phyloP scores from a whole-genome alignment of 2,888 invertebrate genomes.

The Eristalis intricaria region DNA sequence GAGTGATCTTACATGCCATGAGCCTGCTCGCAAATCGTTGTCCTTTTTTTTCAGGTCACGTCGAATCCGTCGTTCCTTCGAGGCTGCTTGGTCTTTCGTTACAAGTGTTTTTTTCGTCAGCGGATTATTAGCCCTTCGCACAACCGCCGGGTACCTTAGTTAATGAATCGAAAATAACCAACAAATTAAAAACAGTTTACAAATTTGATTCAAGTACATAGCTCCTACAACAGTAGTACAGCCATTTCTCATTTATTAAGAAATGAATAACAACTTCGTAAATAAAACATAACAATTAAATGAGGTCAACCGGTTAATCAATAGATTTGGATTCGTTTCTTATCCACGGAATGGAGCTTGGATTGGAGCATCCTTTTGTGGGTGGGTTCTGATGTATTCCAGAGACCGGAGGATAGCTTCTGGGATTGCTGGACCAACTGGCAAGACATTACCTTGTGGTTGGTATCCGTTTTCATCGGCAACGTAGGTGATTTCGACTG shows the following conservation, averaged over 20 bases:
- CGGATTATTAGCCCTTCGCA: too few relatives aligned
- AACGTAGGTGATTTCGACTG: conserved; percentile 81
- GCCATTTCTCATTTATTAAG: conserved; percentile 1
- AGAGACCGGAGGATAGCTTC: conserved; percentile 82
- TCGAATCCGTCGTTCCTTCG: too few relatives aligned
- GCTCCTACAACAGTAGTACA: conserved; percentile 1
- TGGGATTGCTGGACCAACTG: conserved; percentile 83
- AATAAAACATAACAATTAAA: not conserved
- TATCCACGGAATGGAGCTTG: not conserved
- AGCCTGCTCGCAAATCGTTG: too few relatives aligned
- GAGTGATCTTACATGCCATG: too few relatives aligned
- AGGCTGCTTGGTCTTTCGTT: too few relatives aligned
- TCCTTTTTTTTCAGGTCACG: too few relatives aligned
- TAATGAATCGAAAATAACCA: too few relatives aligned
- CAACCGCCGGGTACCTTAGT: too few relatives aligned
- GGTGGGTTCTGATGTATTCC: conserved; percentile 82
- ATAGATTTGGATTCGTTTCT: not conserved
- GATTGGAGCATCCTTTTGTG: conserved; percentile 74
- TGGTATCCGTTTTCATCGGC: conserved; percentile 85
- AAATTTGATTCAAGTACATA: not conserved
- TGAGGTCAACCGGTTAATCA: not conserved
- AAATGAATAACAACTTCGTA: not conserved
- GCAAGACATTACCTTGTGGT: conserved; percentile 80
- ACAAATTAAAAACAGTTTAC: too few relatives aligned
- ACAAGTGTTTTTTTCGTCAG: too few relatives aligned